These are phyloP conservation scores for Drosophila subquinaria DNA, from an alignment of 2,888 invertebrate species.

Conservation along the genomic window DNA sequence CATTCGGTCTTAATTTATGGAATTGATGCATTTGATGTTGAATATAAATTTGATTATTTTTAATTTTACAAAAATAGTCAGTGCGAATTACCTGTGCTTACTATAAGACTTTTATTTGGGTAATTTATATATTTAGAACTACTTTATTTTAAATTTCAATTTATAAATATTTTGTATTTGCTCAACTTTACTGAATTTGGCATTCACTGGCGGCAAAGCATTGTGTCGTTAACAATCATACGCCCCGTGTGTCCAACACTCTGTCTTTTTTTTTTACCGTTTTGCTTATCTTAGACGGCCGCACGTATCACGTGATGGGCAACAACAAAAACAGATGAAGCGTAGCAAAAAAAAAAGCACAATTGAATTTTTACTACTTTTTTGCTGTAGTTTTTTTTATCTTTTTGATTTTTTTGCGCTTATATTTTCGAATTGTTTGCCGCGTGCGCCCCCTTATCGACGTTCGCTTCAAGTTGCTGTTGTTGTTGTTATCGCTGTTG, in stretches of 20 bases:
- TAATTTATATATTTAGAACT: slow-evolving; percentile 8
- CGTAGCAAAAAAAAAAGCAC: slow-evolving; percentile 24
- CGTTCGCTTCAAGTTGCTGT: slow-evolving; percentile 53
- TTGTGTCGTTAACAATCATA: slow-evolving; percentile 28
- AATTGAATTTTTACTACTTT: slow-evolving; percentile 43
- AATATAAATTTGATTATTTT: slow-evolving; percentile 8
- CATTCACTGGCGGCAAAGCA: neutral
- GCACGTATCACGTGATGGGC: slow-evolving; percentile 64
- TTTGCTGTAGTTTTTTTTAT: slow-evolving; percentile 23
- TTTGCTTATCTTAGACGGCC: slow-evolving; percentile 60
- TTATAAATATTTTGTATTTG: neutral
- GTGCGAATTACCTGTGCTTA: slow-evolving; percentile 17
- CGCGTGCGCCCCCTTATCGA: slow-evolving; percentile 66
- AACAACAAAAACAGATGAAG: slow-evolving; percentile 34
- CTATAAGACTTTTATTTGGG: slow-evolving; percentile 2
- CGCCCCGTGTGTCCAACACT: slow-evolving; percentile 41
- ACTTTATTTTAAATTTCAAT: neutral
- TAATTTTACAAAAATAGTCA: slow-evolving; percentile 1
- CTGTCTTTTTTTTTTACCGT: slow-evolving; percentile 41
- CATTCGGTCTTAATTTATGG: slow-evolving; percentile 17
- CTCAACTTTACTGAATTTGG: slow-evolving; percentile 4
- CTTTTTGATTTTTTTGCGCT: slow-evolving; percentile 17
- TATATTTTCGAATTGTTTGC: slow-evolving; percentile 55
- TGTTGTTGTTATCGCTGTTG: slow-evolving; percentile 44
- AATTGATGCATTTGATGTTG: slow-evolving; percentile 5